A percentile compares a stretch with the other conserved stretches of the same genome.
phyloP scores from a whole-genome alignment of 1,140 invertebrate genomes.

The Drosophila ogumai region DNA sequence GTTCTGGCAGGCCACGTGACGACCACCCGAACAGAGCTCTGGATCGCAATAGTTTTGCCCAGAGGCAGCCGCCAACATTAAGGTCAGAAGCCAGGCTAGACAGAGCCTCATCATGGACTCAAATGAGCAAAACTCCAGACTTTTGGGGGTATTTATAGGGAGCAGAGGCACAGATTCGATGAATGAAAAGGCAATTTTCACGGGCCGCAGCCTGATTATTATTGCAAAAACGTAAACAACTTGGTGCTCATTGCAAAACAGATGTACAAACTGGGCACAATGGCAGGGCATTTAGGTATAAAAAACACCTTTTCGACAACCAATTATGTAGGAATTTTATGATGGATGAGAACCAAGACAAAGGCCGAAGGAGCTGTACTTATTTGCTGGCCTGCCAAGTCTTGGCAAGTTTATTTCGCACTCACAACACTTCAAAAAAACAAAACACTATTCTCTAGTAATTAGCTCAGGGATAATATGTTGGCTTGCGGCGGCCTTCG shows the following conservation, averaged over 20 bases:
- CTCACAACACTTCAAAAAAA: conserved; percentile 1
- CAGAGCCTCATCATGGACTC: background rate
- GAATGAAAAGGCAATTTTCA: conserved; percentile 4
- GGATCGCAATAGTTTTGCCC: conserved; percentile 71
- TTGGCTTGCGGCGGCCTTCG: conserved; percentile 86
- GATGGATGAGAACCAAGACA: no score
- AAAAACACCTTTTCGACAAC: background rate
- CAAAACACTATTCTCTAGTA: conserved; percentile 8
- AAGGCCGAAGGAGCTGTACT: background rate
- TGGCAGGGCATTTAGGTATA: background rate
- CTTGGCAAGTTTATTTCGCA: conserved; percentile 13
- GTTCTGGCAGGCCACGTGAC: conserved; percentile 64
- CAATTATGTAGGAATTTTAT: background rate
- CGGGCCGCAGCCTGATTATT: conserved; percentile 1
- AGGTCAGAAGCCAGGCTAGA: background rate
- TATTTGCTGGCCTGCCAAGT: background rate
- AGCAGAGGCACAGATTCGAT: background rate
- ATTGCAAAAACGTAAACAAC: conserved; percentile 3
- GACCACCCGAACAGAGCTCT: conserved; percentile 45
- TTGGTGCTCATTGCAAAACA: conserved; percentile 1
- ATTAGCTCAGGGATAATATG: conserved; percentile 87
- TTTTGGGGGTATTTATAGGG: conserved; percentile 7
- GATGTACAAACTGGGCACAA: background rate
- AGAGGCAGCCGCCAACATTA: background rate
- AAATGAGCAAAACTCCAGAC: background rate